These are phyloP conservation scores for Nomada flava DNA, from an alignment of 2,888 invertebrate genomes.

Conservation along the genomic window DNA sequence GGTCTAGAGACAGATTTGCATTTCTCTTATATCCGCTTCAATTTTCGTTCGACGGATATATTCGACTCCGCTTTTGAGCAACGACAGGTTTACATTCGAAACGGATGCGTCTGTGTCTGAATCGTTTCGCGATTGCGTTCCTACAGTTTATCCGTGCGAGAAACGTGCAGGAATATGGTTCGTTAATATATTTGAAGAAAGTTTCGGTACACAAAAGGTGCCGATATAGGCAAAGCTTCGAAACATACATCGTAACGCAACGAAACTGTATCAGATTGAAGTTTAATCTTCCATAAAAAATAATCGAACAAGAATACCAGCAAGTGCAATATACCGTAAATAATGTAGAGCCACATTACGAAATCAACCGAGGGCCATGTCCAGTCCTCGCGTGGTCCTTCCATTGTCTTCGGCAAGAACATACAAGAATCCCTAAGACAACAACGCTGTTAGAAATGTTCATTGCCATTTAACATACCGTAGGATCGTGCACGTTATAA, in stretches of 20 bases:
- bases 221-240: background rate
- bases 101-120: background rate
- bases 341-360: slow-evolving; percentile 67
- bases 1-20: slow-evolving; percentile 29
- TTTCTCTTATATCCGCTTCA: slow-evolving; percentile 29
- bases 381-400: slow-evolving; percentile 25
- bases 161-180: background rate
- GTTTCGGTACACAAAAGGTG: background rate
- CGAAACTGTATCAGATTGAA: background rate
- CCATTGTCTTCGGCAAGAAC: slow-evolving; percentile 46
- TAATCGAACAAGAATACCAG: slow-evolving; percentile 67
- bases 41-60: slow-evolving; percentile 8
- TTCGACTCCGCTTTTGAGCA: slow-evolving; percentile 4
- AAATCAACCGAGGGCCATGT: slow-evolving; percentile 56
- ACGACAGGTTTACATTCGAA: slow-evolving; percentile 9
- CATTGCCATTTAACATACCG: background rate
- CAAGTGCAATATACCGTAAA: slow-evolving; percentile 65
- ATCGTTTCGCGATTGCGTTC: background rate
- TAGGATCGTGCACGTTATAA: background rate
- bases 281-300: slow-evolving; percentile 73
- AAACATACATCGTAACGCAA: background rate
- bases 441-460: background rate
- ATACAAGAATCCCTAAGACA: slow-evolving; percentile 45
- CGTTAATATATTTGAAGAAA: background rate
- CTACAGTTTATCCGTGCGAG: background rate